Evolutionary conservation across 1,140 invertebrate species (phyloP).

Genomic region (Cydia fagiglandana): DNA sequence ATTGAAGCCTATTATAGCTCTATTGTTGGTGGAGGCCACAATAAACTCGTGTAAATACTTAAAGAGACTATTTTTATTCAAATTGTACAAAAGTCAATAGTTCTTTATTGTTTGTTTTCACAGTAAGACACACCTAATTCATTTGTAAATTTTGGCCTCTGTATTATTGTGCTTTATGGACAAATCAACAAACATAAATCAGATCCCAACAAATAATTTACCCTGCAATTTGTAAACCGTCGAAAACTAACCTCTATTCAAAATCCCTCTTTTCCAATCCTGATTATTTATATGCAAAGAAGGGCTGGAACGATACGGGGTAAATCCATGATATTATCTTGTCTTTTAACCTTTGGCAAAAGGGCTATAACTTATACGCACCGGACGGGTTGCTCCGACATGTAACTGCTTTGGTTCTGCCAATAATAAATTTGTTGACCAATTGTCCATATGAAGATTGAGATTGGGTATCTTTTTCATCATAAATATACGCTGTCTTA

Average conservation of each 20-base stretch:
- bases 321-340: constrained; percentile 31
- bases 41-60: too few relatives aligned
- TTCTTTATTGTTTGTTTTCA: too few relatives aligned
- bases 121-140: too few relatives aligned
- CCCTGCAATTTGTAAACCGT: background rate
- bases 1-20: too few relatives aligned
- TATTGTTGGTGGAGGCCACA: too few relatives aligned
- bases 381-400: constrained; percentile 18
- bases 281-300: constrained; percentile 33
- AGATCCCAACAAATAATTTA: background rate
- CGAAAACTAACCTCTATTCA: background rate
- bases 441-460: constrained; percentile 28
- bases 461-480: background rate
- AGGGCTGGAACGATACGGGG: constrained; percentile 25
- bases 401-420: background rate
- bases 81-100: too few relatives aligned
- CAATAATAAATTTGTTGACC: constrained; percentile 20
- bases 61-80: too few relatives aligned
- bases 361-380: constrained; percentile 30
- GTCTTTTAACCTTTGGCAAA: constrained; percentile 32
- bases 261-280: constrained; percentile 16
- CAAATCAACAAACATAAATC: too few relatives aligned
- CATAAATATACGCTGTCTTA: background rate
- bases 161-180: too few relatives aligned
- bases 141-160: too few relatives aligned